Base-by-base conservation (phyloP, 1,140 invertebrate genomes). In the Oryctes rhinoceros region DNA sequence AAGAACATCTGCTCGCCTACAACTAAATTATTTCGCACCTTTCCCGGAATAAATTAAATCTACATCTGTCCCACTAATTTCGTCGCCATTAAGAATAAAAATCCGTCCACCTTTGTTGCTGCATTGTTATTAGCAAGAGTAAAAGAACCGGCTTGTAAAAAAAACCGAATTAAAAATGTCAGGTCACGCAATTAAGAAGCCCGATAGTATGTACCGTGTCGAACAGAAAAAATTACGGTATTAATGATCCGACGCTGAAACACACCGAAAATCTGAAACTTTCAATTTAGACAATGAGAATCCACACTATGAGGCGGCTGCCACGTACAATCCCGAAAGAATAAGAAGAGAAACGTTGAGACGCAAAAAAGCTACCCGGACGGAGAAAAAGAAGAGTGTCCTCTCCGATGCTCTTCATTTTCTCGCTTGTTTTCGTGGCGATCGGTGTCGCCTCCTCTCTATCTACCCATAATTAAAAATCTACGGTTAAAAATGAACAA, bases 241-340 rank as follows among this genome's bases (percentile, higher is more conserved):
- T 37, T 71, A 71, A 71, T 37, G 65, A 24, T 71, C 65, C 65
- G 65, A 71, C 65, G 15, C 24, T 37, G 65, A 71, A 71, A 71
- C 65, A 71, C 65, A 71, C 65, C 65, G 65, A 71, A 71, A 71
- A 71, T 71, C 65, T 24, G 65, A 71, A 71, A 71, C 65, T 71
- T 71, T 71, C 65, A 71, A 71, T 71, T 71, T 71, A 71, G 65
- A 71, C 65, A 71, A 71, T 71, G 65, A 71, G 65, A 71, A 71
- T 71, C 65, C 65, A 71, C 65, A 71, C 65, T 71, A 35, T 71
- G 65, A 71, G 24, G 65, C 35, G 18, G 65, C 65, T 37, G 24
- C 10, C 65, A 10, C 65, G 65, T 30, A 71, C 13, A 37, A 30
- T 4, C 24, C 24, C 65, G 11, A 30, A 71, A 30, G 65, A 71